A percentile compares a stretch with the other conserved stretches of the same genome.
These are phyloP conservation scores for Bombus difficillimus DNA, from an alignment of 1,140 invertebrate genomes.

Conservation along the genomic window DNA sequence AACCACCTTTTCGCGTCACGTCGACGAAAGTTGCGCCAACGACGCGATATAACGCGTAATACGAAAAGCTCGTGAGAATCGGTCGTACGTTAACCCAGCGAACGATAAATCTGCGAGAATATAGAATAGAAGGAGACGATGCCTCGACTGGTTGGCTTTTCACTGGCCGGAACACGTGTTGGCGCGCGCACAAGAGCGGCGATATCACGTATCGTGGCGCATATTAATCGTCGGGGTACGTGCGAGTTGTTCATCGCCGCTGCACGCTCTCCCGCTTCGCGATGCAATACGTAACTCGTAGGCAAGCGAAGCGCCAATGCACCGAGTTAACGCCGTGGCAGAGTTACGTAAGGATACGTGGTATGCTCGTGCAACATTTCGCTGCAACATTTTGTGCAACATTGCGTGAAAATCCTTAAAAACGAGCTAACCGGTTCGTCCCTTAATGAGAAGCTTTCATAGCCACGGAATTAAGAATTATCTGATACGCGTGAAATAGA, in stretches of 20 bases:
- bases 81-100: conserved; percentile 25
- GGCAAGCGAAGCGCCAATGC: conserved; percentile 49
- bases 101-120: conserved; percentile 38
- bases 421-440: too few relatives aligned
- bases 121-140: conserved; percentile 30
- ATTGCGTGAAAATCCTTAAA: neutral
- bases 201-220: conserved; percentile 58
- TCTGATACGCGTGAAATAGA: neutral
- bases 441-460: too few relatives aligned
- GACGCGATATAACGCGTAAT: neutral
- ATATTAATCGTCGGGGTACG: conserved; percentile 68
- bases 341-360: conserved; percentile 42
- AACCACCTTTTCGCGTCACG: conserved; percentile 8
- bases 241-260: conserved; percentile 66
- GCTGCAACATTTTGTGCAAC: neutral
- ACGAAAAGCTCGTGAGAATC: conserved; percentile 55
- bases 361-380: neutral
- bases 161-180: conserved; percentile 46
- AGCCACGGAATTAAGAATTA: neutral
- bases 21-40: neutral
- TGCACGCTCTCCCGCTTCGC: conserved; percentile 24
- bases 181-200: conserved; percentile 17
- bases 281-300: conserved; percentile 47
- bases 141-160: neutral
- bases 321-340: conserved; percentile 28